Evolutionary conservation across 2,113 vertebrate species (phyloP), one percentile per base, ranked within the genome.

Genomic region (human (Homo sapiens)): DNA sequence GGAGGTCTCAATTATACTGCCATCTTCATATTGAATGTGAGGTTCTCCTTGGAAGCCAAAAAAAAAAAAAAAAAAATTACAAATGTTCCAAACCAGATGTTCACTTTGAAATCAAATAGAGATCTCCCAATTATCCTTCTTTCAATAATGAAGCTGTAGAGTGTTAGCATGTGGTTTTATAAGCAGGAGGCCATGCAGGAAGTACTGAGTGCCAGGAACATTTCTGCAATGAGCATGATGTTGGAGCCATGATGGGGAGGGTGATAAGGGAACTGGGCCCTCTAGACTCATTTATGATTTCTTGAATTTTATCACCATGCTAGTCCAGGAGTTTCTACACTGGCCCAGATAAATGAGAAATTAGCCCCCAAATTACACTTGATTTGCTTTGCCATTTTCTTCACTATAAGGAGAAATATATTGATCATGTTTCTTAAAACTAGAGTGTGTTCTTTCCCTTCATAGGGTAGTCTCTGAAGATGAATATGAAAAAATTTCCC

Each of bases 1-100:
- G 94, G 68, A 82, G 61, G 59, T 72, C 83, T 96, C 94, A 96
- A 30, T 97, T 97, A 94, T 85, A 79, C 55, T 83, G 68, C 66
- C 52, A 75, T 92, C 78, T 86, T 97, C 45, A 50, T 68, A 86
- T 8, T 93, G 66, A 96, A 95, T 87, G 66, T 96, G 93, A 97
- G 38, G 85, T 40, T 96, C 95, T 89, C 73, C 55, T 90, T 93
- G 43, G 89, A 97, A 94, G 66, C 45, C 35, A 88, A 40, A 89
- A 75, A 86, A 86, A 48, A 75, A 86, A 86, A 48, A 5, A 76
- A 75, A 75, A 83, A 85, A 92, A 18, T 78, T 78, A 87, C 40
- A 92, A 90, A 82, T 92, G 89, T 90, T 91, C 43, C 89, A 78
- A 95, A 89, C 94, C 96, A 98, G 93, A 97, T 97, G 97, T 96